Base-by-base conservation (phyloP, 2,113 vertebrate species). In the human (Homo sapiens) region DNA sequence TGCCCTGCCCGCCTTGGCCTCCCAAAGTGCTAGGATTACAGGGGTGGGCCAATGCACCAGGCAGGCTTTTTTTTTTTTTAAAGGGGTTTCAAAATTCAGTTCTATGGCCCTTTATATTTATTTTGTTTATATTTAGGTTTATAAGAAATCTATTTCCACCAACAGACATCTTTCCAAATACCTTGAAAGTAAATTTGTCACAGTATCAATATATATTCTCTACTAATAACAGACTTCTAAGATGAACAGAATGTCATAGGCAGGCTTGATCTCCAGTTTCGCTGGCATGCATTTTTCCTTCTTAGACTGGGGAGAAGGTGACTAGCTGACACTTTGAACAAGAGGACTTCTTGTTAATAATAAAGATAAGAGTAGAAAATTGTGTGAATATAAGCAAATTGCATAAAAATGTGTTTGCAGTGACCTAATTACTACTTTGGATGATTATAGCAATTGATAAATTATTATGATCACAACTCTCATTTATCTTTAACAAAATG, bases 401-500 rank as follows among this genome's bases (percentile, higher is more conserved):
- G 16, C 38, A n/a, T 87, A 13, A 90, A 90, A 72, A 70, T 90
- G 3, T 70, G 11, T 76, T 89, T 70, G 1, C 27, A 64, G 3
- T 92, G 16, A 70, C 22, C 48, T 84, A 93, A 75, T 90, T 84
- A 88, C 23, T 75, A 45, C 16, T 84, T 76, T 80, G 48, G 32
- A 91, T 85, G 27, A 90, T 59, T 48, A 35, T 35, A 87, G 32
- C 40, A 81, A 94, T 25, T 73, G 40, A 79, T 84, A 89, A 70
- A 89, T 61, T 93, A 90, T 90, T 40, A n/a, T 81, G 27, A 45
- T 57, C 48, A 70, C 20, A 59, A 40, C 30, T 72, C 10, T 80
- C 12, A 93, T 89, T 59, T 68, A 75, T 81, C 52, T 93, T 88
- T 38, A 91, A 80, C 48, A 89, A 93, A 84, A 90, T 35, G 9